A percentile compares a stretch with the other conserved stretches of the same genome.
These are phyloP conservation scores for Malacoctenus gilli DNA, from an alignment of 2,797 vertebrate species.

Conservation along the genomic window DNA sequence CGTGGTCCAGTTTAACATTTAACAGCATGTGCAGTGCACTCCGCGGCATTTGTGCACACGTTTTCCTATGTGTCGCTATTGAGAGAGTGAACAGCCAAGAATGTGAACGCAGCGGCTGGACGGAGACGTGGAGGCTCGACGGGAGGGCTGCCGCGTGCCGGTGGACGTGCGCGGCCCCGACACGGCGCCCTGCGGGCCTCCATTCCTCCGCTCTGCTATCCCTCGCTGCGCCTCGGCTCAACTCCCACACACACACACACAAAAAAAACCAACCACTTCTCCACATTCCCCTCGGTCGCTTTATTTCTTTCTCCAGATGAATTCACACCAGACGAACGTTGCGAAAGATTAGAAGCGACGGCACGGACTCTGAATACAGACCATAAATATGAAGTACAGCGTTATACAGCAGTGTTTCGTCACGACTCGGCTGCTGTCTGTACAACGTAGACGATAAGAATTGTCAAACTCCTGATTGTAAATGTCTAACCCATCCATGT, in stretches of 20 bases:
- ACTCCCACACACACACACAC: slow-evolving; percentile 54
- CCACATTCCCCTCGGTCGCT: slow-evolving; percentile 31
- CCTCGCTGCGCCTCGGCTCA: slow-evolving; percentile 59
- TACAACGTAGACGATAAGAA: slow-evolving; percentile 14
- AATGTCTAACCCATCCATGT: slow-evolving; percentile 10
- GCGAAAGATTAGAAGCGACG: too few relatives aligned
- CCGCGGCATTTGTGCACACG: slow-evolving; percentile 45
- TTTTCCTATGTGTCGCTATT: slow-evolving; percentile 49
- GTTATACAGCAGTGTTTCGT: slow-evolving; percentile 14
- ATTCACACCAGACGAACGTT: slow-evolving; percentile 12
- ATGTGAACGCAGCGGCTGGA: slow-evolving; percentile 58
- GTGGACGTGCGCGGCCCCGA: slow-evolving; percentile 43
- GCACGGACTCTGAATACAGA: neutral
- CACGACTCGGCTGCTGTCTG: too few relatives aligned
- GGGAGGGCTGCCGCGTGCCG: slow-evolving; percentile 52
- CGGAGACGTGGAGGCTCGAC: slow-evolving; percentile 54
- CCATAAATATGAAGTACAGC: neutral
- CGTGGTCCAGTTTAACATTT: slow-evolving; percentile 30
- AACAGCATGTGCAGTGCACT: slow-evolving; percentile 47
- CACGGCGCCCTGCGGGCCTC: slow-evolving; percentile 38
- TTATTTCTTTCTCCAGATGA: slow-evolving; percentile 28
- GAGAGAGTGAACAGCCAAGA: slow-evolving; percentile 41
- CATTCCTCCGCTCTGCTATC: slow-evolving; percentile 41
- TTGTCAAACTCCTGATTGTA: slow-evolving; percentile 19
- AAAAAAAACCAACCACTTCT: too few relatives aligned